Percentiles rank a stretch among this genome's conserved stretches.
Evolutionary conservation across 2,888 invertebrate species (phyloP).

Genomic region (Ellobium chinense): DNA sequence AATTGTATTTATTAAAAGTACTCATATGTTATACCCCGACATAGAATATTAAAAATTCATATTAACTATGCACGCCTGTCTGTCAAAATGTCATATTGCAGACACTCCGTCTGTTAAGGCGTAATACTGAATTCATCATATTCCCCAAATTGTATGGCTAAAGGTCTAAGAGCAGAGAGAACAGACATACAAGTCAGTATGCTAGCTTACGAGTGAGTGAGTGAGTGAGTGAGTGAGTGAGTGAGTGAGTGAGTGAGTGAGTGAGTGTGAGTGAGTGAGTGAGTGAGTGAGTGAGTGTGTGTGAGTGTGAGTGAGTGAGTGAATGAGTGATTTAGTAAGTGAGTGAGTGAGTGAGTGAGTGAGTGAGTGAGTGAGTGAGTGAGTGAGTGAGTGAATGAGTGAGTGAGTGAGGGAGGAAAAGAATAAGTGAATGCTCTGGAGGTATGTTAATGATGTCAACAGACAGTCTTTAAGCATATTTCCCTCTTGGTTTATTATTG

Average conservation of each 20-base stretch:
- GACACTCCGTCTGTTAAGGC: too few relatives aligned
- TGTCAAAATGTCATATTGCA: too few relatives aligned
- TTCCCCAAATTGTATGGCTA: too few relatives aligned
- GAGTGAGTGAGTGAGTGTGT: background rate
- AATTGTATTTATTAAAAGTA: too few relatives aligned
- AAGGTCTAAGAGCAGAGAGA: too few relatives aligned
- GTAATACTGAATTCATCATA: too few relatives aligned
- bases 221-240: background rate
- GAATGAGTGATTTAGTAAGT: background rate
- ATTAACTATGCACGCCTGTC: too few relatives aligned
- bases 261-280: background rate
- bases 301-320: background rate
- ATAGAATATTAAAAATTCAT: too few relatives aligned
- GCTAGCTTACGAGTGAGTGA: background rate
- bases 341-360: background rate
- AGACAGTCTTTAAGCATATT: background rate
- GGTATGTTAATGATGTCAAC: too few relatives aligned
- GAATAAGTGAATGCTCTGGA: background rate
- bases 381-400: background rate
- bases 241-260: background rate
- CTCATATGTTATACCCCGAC: too few relatives aligned
- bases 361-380: slow-evolving; percentile 4
- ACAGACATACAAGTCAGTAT: background rate
- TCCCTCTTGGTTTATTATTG: background rate
- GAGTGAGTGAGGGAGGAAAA: background rate